These are phyloP conservation scores for Ephestia elutella DNA, from an alignment of 1,140 invertebrate genomes.

Conservation along the genomic window DNA sequence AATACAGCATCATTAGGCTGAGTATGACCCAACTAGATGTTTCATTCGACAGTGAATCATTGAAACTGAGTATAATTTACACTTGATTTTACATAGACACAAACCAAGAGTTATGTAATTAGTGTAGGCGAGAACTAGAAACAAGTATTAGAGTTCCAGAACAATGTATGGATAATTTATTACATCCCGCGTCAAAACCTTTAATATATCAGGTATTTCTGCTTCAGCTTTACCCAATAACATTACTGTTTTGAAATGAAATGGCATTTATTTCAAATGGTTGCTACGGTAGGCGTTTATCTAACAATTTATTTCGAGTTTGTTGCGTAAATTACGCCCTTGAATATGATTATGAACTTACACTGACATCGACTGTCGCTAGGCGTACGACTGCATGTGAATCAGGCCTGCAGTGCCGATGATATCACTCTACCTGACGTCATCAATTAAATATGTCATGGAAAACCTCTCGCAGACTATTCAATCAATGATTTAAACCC, in stretches of 20 bases:
- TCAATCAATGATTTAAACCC: constrained; percentile 1
- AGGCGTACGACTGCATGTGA: constrained; percentile 4
- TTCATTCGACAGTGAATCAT: constrained; percentile 21
- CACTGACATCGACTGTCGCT: not conserved
- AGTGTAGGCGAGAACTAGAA: not conserved
- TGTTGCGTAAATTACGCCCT: constrained; percentile 25
- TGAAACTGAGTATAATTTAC: constrained; percentile 10
- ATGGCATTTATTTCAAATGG: constrained; percentile 15
- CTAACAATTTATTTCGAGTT: constrained; percentile 6
- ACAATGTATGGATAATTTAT: constrained; percentile 5
- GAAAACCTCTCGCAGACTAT: not conserved
- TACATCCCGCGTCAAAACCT: constrained; percentile 1
- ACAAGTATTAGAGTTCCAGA: not conserved
- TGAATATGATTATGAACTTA: constrained; percentile 11
- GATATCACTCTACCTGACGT: constrained; percentile 29
- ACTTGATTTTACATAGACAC: not conserved
- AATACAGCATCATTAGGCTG: too few relatives aligned
- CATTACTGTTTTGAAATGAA: not conserved
- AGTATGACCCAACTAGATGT: too few relatives aligned
- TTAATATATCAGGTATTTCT: not conserved
- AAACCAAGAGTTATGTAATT: not conserved
- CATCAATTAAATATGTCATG: constrained; percentile 19
- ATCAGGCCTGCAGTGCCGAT: constrained; percentile 16
- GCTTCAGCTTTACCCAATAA: not conserved
- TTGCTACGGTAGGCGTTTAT: constrained; percentile 13